phyloP scores from a whole-genome alignment of 2,888 invertebrate genomes.

The Amphipyra berbera region DNA sequence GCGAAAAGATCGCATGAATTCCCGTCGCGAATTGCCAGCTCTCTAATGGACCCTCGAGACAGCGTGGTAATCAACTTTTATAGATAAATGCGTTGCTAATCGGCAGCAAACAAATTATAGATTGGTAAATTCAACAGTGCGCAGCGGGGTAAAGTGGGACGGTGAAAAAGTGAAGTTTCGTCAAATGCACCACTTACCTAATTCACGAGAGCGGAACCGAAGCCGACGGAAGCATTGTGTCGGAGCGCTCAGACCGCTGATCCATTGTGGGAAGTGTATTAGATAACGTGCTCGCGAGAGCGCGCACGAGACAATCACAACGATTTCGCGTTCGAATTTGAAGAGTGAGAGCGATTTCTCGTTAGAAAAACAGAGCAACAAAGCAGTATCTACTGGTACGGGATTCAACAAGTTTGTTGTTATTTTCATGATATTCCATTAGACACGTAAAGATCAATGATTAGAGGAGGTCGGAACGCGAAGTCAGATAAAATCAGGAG shows the following conservation, averaged over 20 bases:
- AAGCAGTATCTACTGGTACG: slow-evolving; percentile 16
- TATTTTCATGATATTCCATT: slow-evolving; percentile 65
- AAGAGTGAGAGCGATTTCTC: slow-evolving; percentile 78
- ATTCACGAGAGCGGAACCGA: slow-evolving; percentile 88
- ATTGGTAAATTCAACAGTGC: slow-evolving; percentile 73
- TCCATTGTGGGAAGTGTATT: slow-evolving; percentile 82
- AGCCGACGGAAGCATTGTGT: slow-evolving; percentile 83
- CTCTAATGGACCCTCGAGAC: slow-evolving; percentile 74
- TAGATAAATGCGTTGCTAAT: slow-evolving; percentile 79
- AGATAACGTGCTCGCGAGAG: slow-evolving; percentile 84
- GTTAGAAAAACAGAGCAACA: slow-evolving; percentile 31
- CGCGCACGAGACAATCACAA: slow-evolving; percentile 80
- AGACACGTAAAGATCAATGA: slow-evolving; percentile 76
- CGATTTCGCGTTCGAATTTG: slow-evolving; percentile 74
- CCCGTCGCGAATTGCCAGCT: slow-evolving; percentile 74
- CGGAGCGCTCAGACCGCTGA: slow-evolving; percentile 71
- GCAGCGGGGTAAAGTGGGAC: slow-evolving; percentile 73
- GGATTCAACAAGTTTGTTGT: slow-evolving; percentile 28
- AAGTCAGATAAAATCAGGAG: slow-evolving; percentile 77
- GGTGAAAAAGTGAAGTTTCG: slow-evolving; percentile 87
- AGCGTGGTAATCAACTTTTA: slow-evolving; percentile 80
- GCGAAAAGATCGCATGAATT: slow-evolving; percentile 80
- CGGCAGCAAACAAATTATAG: slow-evolving; percentile 77
- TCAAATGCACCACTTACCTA: slow-evolving; percentile 87
- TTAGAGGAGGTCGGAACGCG: slow-evolving; percentile 71